These are phyloP conservation scores for Proteles cristata DNA, from an alignment of 2,113 vertebrate species.

Conservation along the genomic window DNA sequence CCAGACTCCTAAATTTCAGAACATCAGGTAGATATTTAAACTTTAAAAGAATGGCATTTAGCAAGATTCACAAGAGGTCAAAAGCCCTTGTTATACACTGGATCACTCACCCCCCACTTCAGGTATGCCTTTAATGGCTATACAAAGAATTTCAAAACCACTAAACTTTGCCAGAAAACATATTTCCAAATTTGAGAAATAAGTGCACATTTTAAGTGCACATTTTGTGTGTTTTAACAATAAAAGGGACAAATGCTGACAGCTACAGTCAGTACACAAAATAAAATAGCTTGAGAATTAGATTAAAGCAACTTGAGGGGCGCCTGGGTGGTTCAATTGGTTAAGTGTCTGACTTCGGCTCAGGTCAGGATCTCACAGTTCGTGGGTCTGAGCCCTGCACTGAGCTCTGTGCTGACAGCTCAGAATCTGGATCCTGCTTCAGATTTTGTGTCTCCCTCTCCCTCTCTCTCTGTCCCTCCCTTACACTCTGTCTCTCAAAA, in stretches of 20 bases:
- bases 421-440: too few species aligned
- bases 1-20: conserved; percentile 14
- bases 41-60: background rate
- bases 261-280: background rate
- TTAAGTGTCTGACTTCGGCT: too few species aligned
- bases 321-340: too few species aligned
- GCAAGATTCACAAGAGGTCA: background rate
- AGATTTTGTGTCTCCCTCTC: too few species aligned
- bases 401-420: too few species aligned
- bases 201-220: background rate
- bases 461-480: too few species aligned
- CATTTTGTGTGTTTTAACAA: background rate
- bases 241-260: background rate
- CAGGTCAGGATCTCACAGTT: too few species aligned
- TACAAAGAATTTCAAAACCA: background rate
- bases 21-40: background rate
- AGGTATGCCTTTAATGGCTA: background rate
- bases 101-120: background rate
- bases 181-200: background rate
- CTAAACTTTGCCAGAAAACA: background rate
- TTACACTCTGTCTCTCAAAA: too few species aligned
- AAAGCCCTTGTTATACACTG: background rate
- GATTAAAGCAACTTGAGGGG: background rate
- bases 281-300: background rate
- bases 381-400: too few species aligned